Evolutionary conservation across 2,888 invertebrate species (phyloP).

Genomic region (Parnassius orleans): DNA sequence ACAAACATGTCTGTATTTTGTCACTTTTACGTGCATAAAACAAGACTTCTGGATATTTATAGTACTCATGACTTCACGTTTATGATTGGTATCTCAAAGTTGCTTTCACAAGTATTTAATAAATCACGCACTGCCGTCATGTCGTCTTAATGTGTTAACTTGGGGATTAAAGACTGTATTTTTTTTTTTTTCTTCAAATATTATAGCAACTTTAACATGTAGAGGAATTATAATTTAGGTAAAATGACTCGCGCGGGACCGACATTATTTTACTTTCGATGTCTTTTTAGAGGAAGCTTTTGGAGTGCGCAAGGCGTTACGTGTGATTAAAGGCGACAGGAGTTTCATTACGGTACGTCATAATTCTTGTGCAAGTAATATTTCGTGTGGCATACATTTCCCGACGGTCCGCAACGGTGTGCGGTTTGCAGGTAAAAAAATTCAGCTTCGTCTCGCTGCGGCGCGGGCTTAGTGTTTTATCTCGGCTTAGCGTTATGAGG

Average conservation of each 20-base stretch:
- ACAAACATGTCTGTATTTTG: too few relatives aligned
- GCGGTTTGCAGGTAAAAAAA: conserved; percentile 74
- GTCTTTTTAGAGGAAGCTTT: conserved; percentile 13
- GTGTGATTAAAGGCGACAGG: conserved; percentile 51
- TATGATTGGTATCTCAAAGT: too few relatives aligned
- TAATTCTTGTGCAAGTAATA: conserved; percentile 75
- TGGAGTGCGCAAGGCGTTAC: conserved; percentile 24
- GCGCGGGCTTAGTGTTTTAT: conserved; percentile 78
- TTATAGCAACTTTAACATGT: too few relatives aligned
- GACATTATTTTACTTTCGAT: conserved; percentile 17
- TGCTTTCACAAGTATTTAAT: too few relatives aligned
- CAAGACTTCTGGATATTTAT: too few relatives aligned
- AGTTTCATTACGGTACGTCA: conserved; percentile 70
- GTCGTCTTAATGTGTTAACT: too few relatives aligned
- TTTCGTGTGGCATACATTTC: conserved; percentile 61
- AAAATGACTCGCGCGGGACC: neutral
- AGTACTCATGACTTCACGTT: too few relatives aligned
- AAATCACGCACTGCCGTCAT: too few relatives aligned
- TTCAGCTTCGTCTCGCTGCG: conserved; percentile 67
- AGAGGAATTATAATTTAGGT: neutral
- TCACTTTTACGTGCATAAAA: too few relatives aligned
- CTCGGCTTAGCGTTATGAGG: conserved; percentile 79
- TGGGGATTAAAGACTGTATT: too few relatives aligned
- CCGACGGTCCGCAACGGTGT: conserved; percentile 37
- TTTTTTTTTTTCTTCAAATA: too few relatives aligned